A percentile compares a stretch with the other conserved stretches of the same genome.
phyloP scores from a whole-genome alignment of 2,113 vertebrate species.

The Lophotis ruficrista region DNA sequence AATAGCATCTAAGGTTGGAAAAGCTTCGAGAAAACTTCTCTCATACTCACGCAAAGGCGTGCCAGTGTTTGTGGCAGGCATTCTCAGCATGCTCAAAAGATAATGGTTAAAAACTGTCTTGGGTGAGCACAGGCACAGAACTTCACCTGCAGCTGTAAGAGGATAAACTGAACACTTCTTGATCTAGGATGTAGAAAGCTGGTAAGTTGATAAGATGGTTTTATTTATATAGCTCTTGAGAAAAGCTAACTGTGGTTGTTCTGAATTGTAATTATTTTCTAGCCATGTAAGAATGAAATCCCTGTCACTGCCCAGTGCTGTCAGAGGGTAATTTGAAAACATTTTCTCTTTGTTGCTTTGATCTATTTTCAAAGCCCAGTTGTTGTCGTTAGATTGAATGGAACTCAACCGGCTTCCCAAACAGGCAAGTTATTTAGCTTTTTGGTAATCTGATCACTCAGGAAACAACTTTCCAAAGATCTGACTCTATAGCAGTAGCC shows the following conservation, averaged over 20 bases:
- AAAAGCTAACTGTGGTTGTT: neutral
- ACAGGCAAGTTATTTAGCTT: neutral
- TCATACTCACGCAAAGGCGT: neutral
- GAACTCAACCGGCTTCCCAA: neutral
- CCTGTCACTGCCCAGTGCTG: neutral
- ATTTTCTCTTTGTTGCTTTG: neutral
- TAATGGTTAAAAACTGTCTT: neutral
- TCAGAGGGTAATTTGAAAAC: neutral
- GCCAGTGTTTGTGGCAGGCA: neutral
- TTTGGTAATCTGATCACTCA: neutral
- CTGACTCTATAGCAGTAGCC: neutral
- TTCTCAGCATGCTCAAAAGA: neutral
- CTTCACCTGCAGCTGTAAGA: neutral
- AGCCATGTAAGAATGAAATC: neutral
- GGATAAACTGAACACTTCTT: neutral
- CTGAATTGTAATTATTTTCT: neutral
- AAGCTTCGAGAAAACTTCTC: neutral
- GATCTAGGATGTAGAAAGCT: neutral
- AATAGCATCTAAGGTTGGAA: neutral
- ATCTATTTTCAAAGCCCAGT: neutral
- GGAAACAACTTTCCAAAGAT: neutral
- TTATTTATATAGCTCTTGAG: neutral
- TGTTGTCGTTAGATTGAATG: neutral
- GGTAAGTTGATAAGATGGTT: neutral
- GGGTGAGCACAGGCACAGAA: neutral